A percentile compares a stretch with the other conserved stretches of the same genome.
These are phyloP conservation scores for Miniopterus natalensis DNA, from an alignment of 2,113 vertebrate species.

Conservation along the genomic window DNA sequence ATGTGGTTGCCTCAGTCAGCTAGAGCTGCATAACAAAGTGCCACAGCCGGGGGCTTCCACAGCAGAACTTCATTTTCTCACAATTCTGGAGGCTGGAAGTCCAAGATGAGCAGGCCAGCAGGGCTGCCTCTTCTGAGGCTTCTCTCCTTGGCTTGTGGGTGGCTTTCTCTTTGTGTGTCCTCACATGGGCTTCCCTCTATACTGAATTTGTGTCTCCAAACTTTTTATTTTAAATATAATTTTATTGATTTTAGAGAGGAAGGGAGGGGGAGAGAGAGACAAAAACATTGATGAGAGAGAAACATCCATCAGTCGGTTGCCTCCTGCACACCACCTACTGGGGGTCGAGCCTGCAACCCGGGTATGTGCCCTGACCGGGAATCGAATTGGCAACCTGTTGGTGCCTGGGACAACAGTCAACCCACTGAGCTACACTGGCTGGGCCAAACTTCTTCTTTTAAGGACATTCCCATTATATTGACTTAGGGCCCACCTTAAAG, in stretches of 20 bases:
- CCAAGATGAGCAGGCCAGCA: background rate
- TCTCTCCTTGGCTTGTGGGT: background rate
- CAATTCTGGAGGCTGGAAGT: background rate
- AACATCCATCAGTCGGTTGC: no score
- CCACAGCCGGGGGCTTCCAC: no score
- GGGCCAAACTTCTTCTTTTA: background rate
- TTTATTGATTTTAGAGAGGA: no score
- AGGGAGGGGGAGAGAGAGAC: no score
- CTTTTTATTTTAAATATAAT: background rate
- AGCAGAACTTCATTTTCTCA: background rate
- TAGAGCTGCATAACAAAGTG: background rate
- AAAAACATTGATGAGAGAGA: no score
- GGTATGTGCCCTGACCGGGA: no score
- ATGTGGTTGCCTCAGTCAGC: fast-evolving
- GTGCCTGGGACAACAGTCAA: no score
- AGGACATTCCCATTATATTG: background rate
- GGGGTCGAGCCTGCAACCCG: no score
- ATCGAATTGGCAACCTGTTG: no score
- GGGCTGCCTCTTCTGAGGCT: background rate
- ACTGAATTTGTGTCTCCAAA: no score
- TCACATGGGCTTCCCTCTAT: background rate
- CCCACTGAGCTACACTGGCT: no score
- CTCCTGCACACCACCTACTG: no score
- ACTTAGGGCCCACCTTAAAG: background rate
- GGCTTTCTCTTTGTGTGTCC: background rate